Base-by-base conservation (phyloP, 2,113 vertebrate species). In the Megaleporinus macrocephalus region DNA sequence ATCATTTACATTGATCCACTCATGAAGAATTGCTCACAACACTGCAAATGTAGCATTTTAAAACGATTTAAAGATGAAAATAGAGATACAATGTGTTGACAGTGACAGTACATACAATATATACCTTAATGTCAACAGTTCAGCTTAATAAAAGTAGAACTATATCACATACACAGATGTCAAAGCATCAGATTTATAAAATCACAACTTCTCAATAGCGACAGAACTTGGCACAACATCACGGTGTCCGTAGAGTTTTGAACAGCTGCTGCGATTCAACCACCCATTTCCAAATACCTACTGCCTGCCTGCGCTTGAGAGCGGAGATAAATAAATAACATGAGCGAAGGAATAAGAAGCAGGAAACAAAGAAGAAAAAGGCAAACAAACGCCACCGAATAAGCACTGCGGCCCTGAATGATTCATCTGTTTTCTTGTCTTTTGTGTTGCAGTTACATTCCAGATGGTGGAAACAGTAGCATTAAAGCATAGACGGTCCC, bases 351-450 rank as follows among this genome's bases (percentile, higher is more conserved):
- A 53, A 57, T 11, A 57, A 7, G 5, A 76, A 59, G 29, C 62
- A 66, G 63, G 41, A 80, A 72, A 83, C 27, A 27, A 59, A 79
- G 26, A 57, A 65, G 44, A 7, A 65, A 71, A 74, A 80, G 66
- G 61, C 15, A 80, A 69, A 83, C 26, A 74, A 61, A 47, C 55
- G n/a, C 30, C 62, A 69, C 53, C 55, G n/a, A 33, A 33, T 26
- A 2, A 5, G 57, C 57, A 15, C 57, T 61, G 57, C 22, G n/a
- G 47, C 65, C 9, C 49, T n/a, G 49, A 62, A 66, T 65, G 44
- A 80, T 47, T 84, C 57, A 65, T 20, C 72, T 22, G 41, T 59
- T 76, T 66, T 65, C 49, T 41, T 20, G 16, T 59, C 13, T 61
- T 36, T 33, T 27, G 27, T 16, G 49, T 29, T 18, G 20, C 20